Conservation (phyloP, 2,888 invertebrate genomes). For the Andrena minutula region DNA sequence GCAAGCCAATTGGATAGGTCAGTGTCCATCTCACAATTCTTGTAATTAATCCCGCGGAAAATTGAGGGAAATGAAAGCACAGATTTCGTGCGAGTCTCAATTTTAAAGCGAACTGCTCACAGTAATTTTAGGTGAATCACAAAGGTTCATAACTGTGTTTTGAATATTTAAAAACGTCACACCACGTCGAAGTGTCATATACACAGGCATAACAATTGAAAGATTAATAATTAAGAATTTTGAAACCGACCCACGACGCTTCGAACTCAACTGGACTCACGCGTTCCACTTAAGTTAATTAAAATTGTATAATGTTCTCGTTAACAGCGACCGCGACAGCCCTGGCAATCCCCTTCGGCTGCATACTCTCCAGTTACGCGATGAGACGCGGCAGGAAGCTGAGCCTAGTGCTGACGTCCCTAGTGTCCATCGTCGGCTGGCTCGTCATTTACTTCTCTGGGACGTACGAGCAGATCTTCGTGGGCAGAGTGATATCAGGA, state of each 20-base stretch:
- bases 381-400: conserved; percentile 86
- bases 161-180: too few relatives aligned
- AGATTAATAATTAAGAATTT: too few relatives aligned
- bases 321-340: conserved; percentile 86
- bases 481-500: conserved; percentile 86
- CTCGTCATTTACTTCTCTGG: conserved; percentile 84
- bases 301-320: not conserved
- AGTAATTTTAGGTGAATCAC: too few relatives aligned
- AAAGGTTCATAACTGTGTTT: too few relatives aligned
- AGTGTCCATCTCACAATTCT: conserved; percentile 56
- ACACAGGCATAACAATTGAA: too few relatives aligned
- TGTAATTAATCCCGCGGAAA: not conserved
- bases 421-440: conserved; percentile 86
- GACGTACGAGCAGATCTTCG: conserved; percentile 83
- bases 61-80: not conserved
- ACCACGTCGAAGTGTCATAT: too few relatives aligned
- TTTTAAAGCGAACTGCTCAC: too few relatives aligned
- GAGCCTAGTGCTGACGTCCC: conserved; percentile 85
- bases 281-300: not conserved
- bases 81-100: not conserved
- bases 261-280: too few relatives aligned
- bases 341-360: conserved; percentile 86
- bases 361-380: conserved; percentile 86
- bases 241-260: too few relatives aligned
- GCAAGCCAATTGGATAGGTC: conserved; percentile 88